Evolutionary conservation across 2,797 vertebrate species (phyloP), one percentile per base, ranked within the genome.

Genomic region (Chromobotia macracanthus): DNA sequence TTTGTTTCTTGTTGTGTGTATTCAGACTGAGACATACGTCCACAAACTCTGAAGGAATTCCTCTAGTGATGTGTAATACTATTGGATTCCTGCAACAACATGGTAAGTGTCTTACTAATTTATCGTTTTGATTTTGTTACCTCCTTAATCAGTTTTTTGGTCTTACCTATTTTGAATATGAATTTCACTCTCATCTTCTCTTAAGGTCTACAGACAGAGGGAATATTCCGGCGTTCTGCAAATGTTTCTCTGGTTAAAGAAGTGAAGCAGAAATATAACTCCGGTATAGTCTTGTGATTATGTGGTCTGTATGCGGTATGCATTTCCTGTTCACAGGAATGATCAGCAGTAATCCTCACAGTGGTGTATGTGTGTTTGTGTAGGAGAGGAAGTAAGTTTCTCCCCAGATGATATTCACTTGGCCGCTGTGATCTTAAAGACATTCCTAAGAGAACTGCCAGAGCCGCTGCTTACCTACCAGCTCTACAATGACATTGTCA

Each of bases 151-250:
- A n/a, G n/a, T 68, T 13, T 7, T 48, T 48, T 46, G 9, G 16
- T 38, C 35, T 38, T 38, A 38, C 60, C 60, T 35, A 5, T 63
- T 63, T 35, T 18, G 7, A 31, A 13, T 18, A 41, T 60, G 53
- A 21, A n/a, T 19, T 53, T 21, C 18, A 35, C 21, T 53, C 1
- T 7, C 1, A 2, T 75, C n/a, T 64, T 70, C 1, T 56, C 46
- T 51, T 19, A 48, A 99, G 97, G 96, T 90, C 89, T 99, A 82
- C 88, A 93, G 77, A 97, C 95, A 0, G 97, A 99, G 84, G 98
- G 98, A 44, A 97, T 99, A 89, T 99, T 99, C 90, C 93, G 98
- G 77, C 94, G 98, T 60, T 99, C 97, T 0, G 97, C 97, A 80
- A 98, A 96, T 51, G 96, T 97, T 16, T 96, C 95, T 76, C 87